Conservation (phyloP, 2,888 invertebrate genomes). For the Drosophila greeni region DNA sequence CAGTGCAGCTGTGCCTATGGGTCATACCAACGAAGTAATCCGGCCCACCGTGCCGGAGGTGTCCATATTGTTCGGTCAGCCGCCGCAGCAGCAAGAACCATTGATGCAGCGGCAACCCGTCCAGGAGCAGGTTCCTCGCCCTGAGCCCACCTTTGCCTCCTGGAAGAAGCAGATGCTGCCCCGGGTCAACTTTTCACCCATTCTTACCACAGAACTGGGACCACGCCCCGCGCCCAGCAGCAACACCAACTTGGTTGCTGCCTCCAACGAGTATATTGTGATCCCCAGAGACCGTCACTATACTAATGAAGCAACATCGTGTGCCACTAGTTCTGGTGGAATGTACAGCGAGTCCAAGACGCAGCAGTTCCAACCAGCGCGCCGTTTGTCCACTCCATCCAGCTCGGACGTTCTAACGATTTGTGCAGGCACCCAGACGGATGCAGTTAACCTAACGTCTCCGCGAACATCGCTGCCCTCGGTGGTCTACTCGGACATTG, state of each 20-base stretch:
- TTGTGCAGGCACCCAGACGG: slow-evolving; percentile 77
- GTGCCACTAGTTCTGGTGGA: not conserved
- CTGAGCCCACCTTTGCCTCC: slow-evolving; percentile 59
- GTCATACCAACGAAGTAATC: slow-evolving; percentile 45
- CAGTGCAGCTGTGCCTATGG: slow-evolving; percentile 50
- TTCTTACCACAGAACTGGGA: slow-evolving; percentile 52
- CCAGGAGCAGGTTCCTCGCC: slow-evolving; percentile 15
- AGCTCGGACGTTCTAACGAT: slow-evolving; percentile 65
- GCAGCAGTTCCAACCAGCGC: slow-evolving; percentile 7
- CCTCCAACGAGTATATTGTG: slow-evolving; percentile 46
- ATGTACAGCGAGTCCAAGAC: slow-evolving; percentile 18
- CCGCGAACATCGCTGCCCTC: slow-evolving; percentile 10
- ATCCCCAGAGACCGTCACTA: slow-evolving; percentile 43
- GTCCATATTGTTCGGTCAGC: slow-evolving; percentile 67
- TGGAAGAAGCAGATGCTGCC: slow-evolving; percentile 77
- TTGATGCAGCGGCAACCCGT: slow-evolving; percentile 6
- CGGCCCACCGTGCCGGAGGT: slow-evolving; percentile 69
- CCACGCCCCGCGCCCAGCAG: slow-evolving; percentile 28
- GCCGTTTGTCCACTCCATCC: slow-evolving; percentile 10
- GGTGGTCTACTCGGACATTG: slow-evolving; percentile 37
- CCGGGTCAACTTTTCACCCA: slow-evolving; percentile 63
- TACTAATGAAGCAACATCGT: not conserved
- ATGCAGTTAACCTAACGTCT: slow-evolving; percentile 32
- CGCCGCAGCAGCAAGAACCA: slow-evolving; percentile 41
- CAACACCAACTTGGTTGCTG: slow-evolving; percentile 19